Base-by-base conservation (phyloP, 2,888 invertebrate species). In the Leptinotarsa tumamoca region DNA sequence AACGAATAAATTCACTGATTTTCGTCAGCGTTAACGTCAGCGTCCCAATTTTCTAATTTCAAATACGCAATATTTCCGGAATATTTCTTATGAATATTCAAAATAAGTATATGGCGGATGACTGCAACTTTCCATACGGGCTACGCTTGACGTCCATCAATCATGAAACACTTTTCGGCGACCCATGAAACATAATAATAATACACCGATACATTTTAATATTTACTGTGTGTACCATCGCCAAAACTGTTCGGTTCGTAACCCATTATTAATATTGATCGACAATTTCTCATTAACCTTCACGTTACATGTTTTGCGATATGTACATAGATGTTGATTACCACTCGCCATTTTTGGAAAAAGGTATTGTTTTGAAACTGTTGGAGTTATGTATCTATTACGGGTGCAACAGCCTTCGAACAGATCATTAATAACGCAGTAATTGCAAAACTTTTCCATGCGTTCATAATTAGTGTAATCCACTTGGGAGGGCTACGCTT, bases 51-150 rank as follows among this genome's bases (percentile, higher is more conserved):
- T 33, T 63, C 63, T 33, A 63, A 63, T 63, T 63, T 63, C 63
- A 33, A 63, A 27, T n/a, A 33, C 17, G 63, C 63, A 63, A 63
- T 63, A 63, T 63, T 63, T 63, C 63, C 63, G 27, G 63, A 63
- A 63, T 63, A 63, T 63, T 63, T 33, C 63, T 63, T 33, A 63
- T 63, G 18, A 63, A 63, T 63, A 63, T 63, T 63, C 63, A 63
- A 33, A 33, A 63, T 63, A 7, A 63, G 63, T 63, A 23, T 58
- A 58, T 52, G 15, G 58, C 3, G 21, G 14, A 21, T 23, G 63
- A 63, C 5, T 63, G 63, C 27, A 63, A 63, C 33, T 63, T 63
- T 33, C 63, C 63, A 63, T n/a, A 63, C 13, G 43, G 43, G 17
- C 33, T 43, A n/a, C 17, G 33, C 43, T 43, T 63, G 27, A 63